Percentiles rank a stretch among this genome's conserved stretches.
phyloP scores from a whole-genome alignment of 2,113 vertebrate species.

The Pterophyllum scalare region DNA sequence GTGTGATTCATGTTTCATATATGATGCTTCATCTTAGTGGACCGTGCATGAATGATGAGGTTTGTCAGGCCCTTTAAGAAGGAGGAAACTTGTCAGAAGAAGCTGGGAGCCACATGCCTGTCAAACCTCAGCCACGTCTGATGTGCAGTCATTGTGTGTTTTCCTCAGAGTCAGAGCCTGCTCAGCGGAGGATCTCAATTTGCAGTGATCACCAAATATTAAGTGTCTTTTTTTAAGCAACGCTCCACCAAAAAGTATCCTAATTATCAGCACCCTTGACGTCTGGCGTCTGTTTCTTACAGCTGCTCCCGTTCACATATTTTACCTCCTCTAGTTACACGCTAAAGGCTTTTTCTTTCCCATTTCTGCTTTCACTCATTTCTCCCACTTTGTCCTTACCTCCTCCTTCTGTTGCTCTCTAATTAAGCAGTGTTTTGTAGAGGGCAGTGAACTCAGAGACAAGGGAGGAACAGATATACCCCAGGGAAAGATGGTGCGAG shows the following conservation, averaged over 20 bases:
- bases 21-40: slow-evolving; percentile 55
- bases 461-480: slow-evolving; percentile 47
- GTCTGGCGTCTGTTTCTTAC: slow-evolving; percentile 5
- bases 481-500: slow-evolving; percentile 53
- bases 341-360: slow-evolving; percentile 2
- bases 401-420: slow-evolving; percentile 53
- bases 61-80: slow-evolving; percentile 62
- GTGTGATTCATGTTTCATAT: slow-evolving; percentile 58
- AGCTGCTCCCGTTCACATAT: slow-evolving; percentile 14
- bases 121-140: slow-evolving; percentile 68
- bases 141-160: slow-evolving; percentile 73
- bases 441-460: slow-evolving; percentile 53
- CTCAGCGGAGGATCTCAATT: slow-evolving; percentile 36
- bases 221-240: slow-evolving; percentile 47
- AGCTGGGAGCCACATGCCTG: slow-evolving; percentile 72
- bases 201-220: slow-evolving; percentile 50
- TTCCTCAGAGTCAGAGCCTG: slow-evolving; percentile 60
- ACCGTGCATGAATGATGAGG: slow-evolving; percentile 60
- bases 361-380: slow-evolving; percentile 36
- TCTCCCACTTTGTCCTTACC: slow-evolving; percentile 50
- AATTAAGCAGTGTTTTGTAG: slow-evolving; percentile 62
- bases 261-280: slow-evolving; percentile 20
- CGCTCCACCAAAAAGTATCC: slow-evolving; percentile 37
- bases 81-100: slow-evolving; percentile 50
- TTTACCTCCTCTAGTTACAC: slow-evolving; percentile 14